Percentiles rank a stretch among this genome's conserved stretches.
These are phyloP conservation scores for Drosophila monieri DNA, from an alignment of 2,888 invertebrate species.

Conservation along the genomic window DNA sequence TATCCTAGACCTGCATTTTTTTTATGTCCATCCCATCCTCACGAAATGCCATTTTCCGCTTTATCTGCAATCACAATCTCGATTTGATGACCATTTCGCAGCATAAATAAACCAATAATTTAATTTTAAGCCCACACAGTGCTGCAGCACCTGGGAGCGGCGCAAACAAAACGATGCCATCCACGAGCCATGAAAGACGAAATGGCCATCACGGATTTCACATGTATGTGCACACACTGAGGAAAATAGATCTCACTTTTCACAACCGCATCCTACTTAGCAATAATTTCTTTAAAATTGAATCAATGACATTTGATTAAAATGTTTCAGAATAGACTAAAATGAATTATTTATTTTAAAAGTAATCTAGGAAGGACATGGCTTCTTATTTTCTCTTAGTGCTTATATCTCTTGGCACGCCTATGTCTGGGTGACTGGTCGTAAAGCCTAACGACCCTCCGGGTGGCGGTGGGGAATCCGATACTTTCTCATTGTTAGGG, in stretches of 20 bases:
- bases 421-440: slow-evolving; percentile 30
- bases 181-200: slow-evolving; percentile 46
- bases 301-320: too few relatives aligned
- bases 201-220: slow-evolving; percentile 35
- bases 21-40: slow-evolving; percentile 8
- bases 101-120: slow-evolving; percentile 73
- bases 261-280: background rate
- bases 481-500: slow-evolving; percentile 61
- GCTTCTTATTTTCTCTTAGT: background rate
- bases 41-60: slow-evolving; percentile 24
- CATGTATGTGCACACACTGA: slow-evolving; percentile 23
- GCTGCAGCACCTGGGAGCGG: slow-evolving; percentile 53
- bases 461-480: slow-evolving; percentile 21
- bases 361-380: background rate
- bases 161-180: slow-evolving; percentile 40
- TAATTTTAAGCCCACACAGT: slow-evolving; percentile 57
- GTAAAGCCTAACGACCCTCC: slow-evolving; percentile 61
- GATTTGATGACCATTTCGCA: slow-evolving; percentile 66
- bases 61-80: slow-evolving; percentile 62
- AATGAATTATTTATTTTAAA: too few relatives aligned
- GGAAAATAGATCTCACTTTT: background rate
- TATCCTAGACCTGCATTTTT: background rate
- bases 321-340: fast-evolving
- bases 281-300: too few relatives aligned
- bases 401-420: background rate